Conservation (phyloP, 1,140 invertebrate species). For the Brachionus rotundiformis region DNA sequence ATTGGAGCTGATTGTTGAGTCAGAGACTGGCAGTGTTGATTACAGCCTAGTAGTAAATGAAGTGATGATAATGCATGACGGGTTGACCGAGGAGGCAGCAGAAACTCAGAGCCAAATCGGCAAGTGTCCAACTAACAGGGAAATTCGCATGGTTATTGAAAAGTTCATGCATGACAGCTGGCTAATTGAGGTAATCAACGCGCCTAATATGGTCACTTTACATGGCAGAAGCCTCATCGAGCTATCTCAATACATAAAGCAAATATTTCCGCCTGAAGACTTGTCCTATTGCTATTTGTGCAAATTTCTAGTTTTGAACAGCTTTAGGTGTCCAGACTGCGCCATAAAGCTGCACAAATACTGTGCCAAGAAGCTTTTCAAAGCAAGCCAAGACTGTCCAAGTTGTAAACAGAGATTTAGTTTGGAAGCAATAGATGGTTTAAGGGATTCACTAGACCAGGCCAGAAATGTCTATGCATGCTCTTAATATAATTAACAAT, state of each 20-base stretch:
- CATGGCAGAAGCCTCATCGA: slow-evolving; percentile 28
- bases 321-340: neutral
- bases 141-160: slow-evolving; percentile 13
- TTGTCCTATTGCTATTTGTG: slow-evolving; percentile 43
- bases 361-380: slow-evolving; percentile 32
- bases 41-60: neutral
- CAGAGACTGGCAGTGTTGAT: slow-evolving; percentile 11
- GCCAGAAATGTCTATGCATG: slow-evolving; percentile 21
- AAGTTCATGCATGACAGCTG: slow-evolving; percentile 36
- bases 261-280: slow-evolving; percentile 18
- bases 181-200: slow-evolving; percentile 35
- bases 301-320: neutral
- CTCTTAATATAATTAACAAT: neutral
- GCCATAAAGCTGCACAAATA: slow-evolving; percentile 16
- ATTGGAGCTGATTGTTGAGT: slow-evolving; percentile 38
- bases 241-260: slow-evolving; percentile 28
- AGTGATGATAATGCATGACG: neutral
- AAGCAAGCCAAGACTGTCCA: slow-evolving; percentile 10
- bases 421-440: neutral
- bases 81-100: neutral
- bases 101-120: slow-evolving; percentile 10
- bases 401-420: slow-evolving; percentile 36
- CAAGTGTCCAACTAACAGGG: neutral
- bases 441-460: neutral
- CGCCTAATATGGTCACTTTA: slow-evolving; percentile 13